Conservation (phyloP, 2,888 invertebrate species). For the Drosophila ezoana region DNA sequence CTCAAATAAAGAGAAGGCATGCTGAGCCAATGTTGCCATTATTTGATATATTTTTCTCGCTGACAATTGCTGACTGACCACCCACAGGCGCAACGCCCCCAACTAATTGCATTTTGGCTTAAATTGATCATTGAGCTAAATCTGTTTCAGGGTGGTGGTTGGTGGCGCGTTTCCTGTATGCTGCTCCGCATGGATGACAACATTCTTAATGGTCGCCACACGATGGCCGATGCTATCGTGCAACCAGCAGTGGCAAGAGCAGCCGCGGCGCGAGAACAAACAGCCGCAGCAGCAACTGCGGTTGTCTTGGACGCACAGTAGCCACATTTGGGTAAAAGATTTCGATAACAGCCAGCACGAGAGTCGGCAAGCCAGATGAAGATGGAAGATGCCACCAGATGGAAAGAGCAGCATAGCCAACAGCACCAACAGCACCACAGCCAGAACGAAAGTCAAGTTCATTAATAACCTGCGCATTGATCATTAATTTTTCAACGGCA, state of each 20-base stretch:
- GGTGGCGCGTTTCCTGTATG: neutral
- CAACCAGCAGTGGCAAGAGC: conserved; percentile 23
- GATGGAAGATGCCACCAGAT: conserved; percentile 51
- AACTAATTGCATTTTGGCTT: conserved; percentile 61
- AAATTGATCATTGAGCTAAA: conserved; percentile 67
- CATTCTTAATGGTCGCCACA: conserved; percentile 58
- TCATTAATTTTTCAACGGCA: conserved; percentile 78
- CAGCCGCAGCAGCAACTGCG: conserved; percentile 15
- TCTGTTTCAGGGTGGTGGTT: conserved; percentile 61
- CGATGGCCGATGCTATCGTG: conserved; percentile 40
- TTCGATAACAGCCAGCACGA: conserved; percentile 63
- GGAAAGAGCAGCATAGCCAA: conserved; percentile 11
- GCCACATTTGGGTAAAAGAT: conserved; percentile 76
- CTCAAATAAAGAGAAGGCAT: conserved; percentile 1
- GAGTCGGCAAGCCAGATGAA: conserved; percentile 45
- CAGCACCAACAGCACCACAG: neutral
- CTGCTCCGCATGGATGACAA: conserved; percentile 26
- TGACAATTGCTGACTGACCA: conserved; percentile 39
- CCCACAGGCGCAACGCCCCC: conserved; percentile 42
- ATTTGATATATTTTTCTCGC: conserved; percentile 5
- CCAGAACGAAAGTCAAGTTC: conserved; percentile 46
- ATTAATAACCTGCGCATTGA: conserved; percentile 75
- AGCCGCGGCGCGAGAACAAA: conserved; percentile 24
- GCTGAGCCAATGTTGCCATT: neutral
- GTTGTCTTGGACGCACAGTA: conserved; percentile 62